Evolutionary conservation across 2,113 vertebrate species (phyloP), one percentile per base, ranked within the genome.

Genomic region (Pseudolaguvia tuberculata): DNA sequence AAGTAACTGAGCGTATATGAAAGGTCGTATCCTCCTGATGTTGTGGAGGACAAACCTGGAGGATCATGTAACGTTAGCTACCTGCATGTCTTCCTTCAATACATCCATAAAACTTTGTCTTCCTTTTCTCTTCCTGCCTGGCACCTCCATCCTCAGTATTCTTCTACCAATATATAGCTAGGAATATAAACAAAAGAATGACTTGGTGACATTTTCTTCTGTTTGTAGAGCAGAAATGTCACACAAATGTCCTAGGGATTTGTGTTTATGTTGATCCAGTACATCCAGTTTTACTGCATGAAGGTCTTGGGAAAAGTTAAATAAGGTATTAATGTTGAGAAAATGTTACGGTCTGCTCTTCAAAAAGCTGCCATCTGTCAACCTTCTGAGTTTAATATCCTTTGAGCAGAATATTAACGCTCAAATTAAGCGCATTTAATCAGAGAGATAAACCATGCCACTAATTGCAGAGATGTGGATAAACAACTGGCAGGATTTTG

Each of bases 361-460:
- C 53, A 57, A n/a, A 21, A 71, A 17, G 53, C 39, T 27, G 55
- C 70, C 70, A 71, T 71, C 70, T 71, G 70, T 27, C 39, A 56
- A 14, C 52, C 53, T 39, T 47, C 39, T 13, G 53, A 29, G 11
- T 45, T 45, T 45, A 58, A 47, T 42, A 56, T 50, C 35, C 23
- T 29, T 62, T 52, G 48, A 35, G 18, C 20, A 51, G n/a, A 62
- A 25, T 29, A 73, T 62, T 73, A 61, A 62, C 52, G 25, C 31
- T 62, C 47, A 63, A 62, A 70, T 70, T 21, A 58, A 52, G 47
- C 47, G 39, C 18, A 63, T 73, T 51, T 73, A 73, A 62, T 73
- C 14, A 52, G 25, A 61, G 45, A 73, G 58, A 62, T 73, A 62
- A 55, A 74, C 65, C n/a, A 52, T 39, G 21, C 20, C n/a, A 10